Percentiles rank a stretch among this genome's conserved stretches.
Conservation (phyloP, 2,797 vertebrate genomes). For the Linurgus olivaceus region DNA sequence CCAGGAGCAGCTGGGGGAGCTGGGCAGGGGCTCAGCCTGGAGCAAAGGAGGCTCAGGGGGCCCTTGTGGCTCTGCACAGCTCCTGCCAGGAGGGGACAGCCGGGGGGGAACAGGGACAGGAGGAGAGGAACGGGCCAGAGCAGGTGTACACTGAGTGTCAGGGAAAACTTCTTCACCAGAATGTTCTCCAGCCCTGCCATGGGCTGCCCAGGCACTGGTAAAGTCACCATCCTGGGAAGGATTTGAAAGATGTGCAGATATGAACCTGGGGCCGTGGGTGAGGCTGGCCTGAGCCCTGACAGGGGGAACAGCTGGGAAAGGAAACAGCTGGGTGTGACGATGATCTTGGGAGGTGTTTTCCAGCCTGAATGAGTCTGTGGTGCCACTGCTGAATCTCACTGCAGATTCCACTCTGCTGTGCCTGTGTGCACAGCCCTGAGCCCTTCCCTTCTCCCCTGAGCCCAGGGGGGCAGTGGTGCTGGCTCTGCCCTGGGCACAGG, state of each 20-base stretch:
- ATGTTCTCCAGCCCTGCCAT: not conserved
- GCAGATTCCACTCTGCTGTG: rapidly evolving
- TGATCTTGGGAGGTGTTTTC: not conserved
- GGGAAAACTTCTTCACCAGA: not conserved
- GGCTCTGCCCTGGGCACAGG: not conserved
- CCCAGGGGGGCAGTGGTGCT: not conserved
- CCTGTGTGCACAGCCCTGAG: not conserved
- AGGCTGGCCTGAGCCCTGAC: too few species aligned
- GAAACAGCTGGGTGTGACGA: not conserved
- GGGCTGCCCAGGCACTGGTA: not conserved
- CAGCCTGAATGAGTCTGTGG: rapidly evolving
- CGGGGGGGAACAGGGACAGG: not conserved
- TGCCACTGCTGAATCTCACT: rapidly evolving
- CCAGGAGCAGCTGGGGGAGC: not conserved
- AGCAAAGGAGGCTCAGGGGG: not conserved
- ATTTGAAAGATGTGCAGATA: too few species aligned
- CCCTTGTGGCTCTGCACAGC: not conserved
- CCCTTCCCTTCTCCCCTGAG: not conserved
- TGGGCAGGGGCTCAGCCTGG: not conserved
- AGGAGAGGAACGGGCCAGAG: not conserved
- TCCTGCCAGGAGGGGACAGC: not conserved
- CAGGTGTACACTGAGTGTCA: not conserved
- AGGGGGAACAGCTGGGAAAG: not conserved
- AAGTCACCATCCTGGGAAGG: not conserved
- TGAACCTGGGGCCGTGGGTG: not conserved